Evolutionary conservation across 1,140 invertebrate species (phyloP).

Genomic region (Doryteuthis pealeii): DNA sequence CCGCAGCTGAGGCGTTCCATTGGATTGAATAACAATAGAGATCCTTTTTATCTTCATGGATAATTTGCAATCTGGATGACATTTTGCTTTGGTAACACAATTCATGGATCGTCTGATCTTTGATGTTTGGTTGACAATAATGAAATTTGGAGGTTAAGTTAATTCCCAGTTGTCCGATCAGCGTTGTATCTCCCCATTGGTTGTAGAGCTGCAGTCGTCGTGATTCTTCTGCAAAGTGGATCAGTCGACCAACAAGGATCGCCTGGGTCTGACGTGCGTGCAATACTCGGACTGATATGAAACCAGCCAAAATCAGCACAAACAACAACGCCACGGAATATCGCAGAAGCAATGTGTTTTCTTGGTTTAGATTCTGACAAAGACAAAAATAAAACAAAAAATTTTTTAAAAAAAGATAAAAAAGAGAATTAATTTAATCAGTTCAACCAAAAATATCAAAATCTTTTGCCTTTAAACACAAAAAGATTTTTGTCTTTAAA

Average conservation of each 20-base stretch:
- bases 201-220: neutral
- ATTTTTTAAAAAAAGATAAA: no score
- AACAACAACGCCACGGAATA: neutral
- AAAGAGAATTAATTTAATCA: no score
- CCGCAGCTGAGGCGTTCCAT: slow-evolving; percentile 36
- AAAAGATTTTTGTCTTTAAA: no score
- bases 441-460: no score
- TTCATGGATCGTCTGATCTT: neutral
- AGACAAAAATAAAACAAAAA: no score
- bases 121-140: neutral
- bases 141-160: neutral
- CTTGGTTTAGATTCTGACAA: neutral
- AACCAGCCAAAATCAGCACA: neutral
- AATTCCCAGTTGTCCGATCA: neutral
- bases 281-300: neutral
- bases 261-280: neutral
- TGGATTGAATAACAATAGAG: slow-evolving; percentile 49
- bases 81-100: neutral
- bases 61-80: neutral
- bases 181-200: neutral
- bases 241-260: neutral
- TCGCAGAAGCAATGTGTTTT: neutral
- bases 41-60: slow-evolving; percentile 10
- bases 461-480: no score
- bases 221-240: neutral